Evolutionary conservation across 92 coral and sea anemone genomes (phyloP).

Genomic region (Metridium senile): DNA sequence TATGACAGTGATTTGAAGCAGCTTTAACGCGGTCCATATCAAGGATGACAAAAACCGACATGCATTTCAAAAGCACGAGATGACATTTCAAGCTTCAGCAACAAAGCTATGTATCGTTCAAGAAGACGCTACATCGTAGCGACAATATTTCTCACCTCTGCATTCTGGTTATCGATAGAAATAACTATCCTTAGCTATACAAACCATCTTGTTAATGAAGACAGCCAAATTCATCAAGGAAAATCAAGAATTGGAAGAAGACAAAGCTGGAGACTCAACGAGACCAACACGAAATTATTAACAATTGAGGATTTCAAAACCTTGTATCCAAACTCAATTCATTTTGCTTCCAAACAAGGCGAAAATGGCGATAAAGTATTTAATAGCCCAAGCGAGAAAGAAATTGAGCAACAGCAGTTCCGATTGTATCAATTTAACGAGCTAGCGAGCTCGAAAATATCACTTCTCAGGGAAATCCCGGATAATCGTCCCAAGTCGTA

Average conservation of each 20-base stretch:
- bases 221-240: conserved; percentile 21
- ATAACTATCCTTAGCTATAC: conserved; percentile 67
- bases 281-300: conserved; percentile 18
- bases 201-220: conserved; percentile 52
- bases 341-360: conserved; percentile 62
- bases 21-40: background rate
- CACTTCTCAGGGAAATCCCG: conserved; percentile 83
- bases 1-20: background rate
- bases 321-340: conserved; percentile 57
- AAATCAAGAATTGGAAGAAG: conserved; percentile 16
- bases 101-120: conserved; percentile 53
- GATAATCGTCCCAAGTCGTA: conserved; percentile 88
- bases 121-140: conserved; percentile 70
- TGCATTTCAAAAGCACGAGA: background rate
- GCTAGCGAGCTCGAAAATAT: conserved; percentile 86
- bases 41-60: conserved; percentile 16
- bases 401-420: conserved; percentile 61
- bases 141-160: conserved; percentile 73
- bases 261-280: background rate
- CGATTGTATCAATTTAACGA: conserved; percentile 86
- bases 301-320: conserved; percentile 61
- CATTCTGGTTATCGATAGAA: conserved; percentile 78
- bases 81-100: background rate
- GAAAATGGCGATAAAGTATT: conserved; percentile 66
- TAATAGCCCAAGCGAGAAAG: conserved; percentile 49